Base-by-base conservation (phyloP, 2,888 invertebrate genomes). In the Polyommatus icarus region DNA sequence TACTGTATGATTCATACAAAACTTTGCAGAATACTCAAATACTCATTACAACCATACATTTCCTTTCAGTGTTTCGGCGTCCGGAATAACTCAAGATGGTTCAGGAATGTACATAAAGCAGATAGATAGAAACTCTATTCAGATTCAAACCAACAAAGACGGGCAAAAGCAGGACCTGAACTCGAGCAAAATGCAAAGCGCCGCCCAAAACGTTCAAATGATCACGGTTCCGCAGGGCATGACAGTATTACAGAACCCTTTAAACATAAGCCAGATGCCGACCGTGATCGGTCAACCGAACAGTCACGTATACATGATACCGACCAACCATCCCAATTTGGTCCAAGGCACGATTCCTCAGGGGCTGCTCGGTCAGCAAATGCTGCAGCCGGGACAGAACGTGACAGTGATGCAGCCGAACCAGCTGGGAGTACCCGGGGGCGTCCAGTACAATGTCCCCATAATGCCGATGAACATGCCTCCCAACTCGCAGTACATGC, bases 301-400 rank as follows among this genome's bases (percentile, higher is more conserved):
- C 80, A 91, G 90, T 82, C 94, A 94, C 83, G 93, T 94, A 0
- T 93, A 93, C 82, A 93, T 93, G 93, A 93, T 93, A 83, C 93
- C 93, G 0, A 85, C 93, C 0, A 93, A 93, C 79, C 92, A 92
- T 80, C 87, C 87, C 0, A 92, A 88, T 78, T 80, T 93, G 15
- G 87, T 93, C 59, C 93, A 93, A 81, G 84, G 88, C 0, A 87
- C 85, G 0, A 77, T 93, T 36, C 90, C 89, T 0, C 88, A 88
- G 8, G 91, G 92, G 0, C 46, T 93, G 20, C 83, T 92, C 7
- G 86, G 91, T 0, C 93, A 93, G 77, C 93, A 93, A 82, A 86
- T 93, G 59, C 79, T 93, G 0, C 91, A 91, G 50, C 87, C 89
- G 0, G 93, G 93, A 0, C 93, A 93, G 78, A 94, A 94, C 76